Evolutionary conservation across 2,888 invertebrate genomes (phyloP).

Genomic region (Phragmatobia fuliginosa): DNA sequence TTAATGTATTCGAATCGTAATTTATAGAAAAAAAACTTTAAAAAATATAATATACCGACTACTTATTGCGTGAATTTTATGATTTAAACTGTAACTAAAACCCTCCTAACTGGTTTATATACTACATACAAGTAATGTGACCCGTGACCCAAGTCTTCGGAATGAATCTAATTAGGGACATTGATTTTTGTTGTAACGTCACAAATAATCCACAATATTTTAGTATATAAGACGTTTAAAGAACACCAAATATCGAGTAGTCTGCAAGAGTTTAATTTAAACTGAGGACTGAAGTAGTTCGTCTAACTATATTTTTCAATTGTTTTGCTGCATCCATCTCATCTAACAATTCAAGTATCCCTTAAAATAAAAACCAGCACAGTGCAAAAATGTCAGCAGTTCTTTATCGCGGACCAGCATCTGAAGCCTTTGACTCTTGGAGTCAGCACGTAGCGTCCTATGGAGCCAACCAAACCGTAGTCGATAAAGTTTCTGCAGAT

Average conservation of each 20-base stretch:
- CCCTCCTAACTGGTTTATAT: not conserved
- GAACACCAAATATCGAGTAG: constrained; percentile 70
- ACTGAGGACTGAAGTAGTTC: constrained; percentile 86
- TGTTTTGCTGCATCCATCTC: constrained; percentile 79
- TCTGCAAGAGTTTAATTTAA: constrained; percentile 78
- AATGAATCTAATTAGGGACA: constrained; percentile 80
- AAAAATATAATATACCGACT: not conserved
- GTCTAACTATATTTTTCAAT: constrained; percentile 85
- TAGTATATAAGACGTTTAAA: constrained; percentile 74
- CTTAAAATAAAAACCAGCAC: not conserved
- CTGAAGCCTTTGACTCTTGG: constrained; percentile 81
- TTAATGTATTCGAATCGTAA: no score
- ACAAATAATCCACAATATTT: constrained; percentile 67
- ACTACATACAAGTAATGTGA: not conserved
- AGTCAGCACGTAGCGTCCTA: constrained; percentile 77
- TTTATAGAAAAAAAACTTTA: no score
- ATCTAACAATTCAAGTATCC: constrained; percentile 44
- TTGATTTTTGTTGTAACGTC: constrained; percentile 75
- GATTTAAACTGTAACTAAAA: not conserved
- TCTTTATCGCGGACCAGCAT: constrained; percentile 76
- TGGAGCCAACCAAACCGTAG: constrained; percentile 91
- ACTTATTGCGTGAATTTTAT: not conserved
- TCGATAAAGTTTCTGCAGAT: constrained; percentile 92
- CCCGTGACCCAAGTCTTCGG: not conserved
- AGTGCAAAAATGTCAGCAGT: constrained; percentile 62